A percentile compares a stretch with the other conserved stretches of the same genome.
phyloP scores from a whole-genome alignment of 2,888 invertebrate genomes.

The Lymantria monacha region DNA sequence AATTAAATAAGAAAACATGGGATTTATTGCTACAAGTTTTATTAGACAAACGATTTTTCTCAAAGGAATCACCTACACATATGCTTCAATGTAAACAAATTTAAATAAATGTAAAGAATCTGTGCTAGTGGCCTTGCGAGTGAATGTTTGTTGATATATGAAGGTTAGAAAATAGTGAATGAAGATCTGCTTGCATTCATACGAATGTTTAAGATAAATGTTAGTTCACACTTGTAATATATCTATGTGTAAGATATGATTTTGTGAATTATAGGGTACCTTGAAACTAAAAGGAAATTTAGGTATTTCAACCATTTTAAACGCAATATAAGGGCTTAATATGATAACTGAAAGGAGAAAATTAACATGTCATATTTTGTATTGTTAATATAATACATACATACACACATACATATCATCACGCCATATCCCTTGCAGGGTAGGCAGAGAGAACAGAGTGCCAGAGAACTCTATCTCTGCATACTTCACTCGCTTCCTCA shows the following conservation, averaged over 20 bases:
- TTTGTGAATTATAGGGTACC: no score
- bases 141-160: not conserved
- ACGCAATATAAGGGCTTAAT: no score
- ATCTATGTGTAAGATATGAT: not conserved
- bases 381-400: no score
- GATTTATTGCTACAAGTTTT: constrained; percentile 7
- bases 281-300: no score
- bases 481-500: no score
- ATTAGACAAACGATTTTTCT: constrained; percentile 9
- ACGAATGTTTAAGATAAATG: not conserved
- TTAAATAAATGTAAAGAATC: constrained; percentile 7
- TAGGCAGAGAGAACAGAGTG: no score
- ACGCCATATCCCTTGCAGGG: no score
- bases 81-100: constrained; percentile 3
- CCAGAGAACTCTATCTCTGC: no score
- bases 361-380: no score
- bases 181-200: constrained; percentile 3
- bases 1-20: constrained; percentile 8
- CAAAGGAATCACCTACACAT: constrained; percentile 7
- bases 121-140: constrained; percentile 3
- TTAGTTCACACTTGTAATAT: not conserved
- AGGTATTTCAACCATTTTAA: no score
- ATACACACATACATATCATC: no score
- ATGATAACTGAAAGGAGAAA: no score
- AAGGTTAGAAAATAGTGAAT: constrained; percentile 2